Conservation (phyloP, 1,140 invertebrate species). For the Musca vetustissima region DNA sequence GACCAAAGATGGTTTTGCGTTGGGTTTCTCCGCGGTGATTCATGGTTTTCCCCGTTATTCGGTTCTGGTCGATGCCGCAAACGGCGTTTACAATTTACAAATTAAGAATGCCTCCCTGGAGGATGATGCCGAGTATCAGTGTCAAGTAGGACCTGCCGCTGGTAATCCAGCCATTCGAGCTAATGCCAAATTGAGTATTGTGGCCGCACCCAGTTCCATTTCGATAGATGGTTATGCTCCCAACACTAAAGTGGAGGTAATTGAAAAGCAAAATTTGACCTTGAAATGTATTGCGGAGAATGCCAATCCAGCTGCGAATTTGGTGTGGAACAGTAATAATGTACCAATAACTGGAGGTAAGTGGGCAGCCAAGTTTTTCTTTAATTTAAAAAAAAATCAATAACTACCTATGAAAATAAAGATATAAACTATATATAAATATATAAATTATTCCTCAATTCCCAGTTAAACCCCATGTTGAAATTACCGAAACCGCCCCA, state of each 20-base stretch:
- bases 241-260: conserved; percentile 79
- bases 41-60: conserved; percentile 84
- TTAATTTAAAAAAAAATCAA: no score
- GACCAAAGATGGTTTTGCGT: conserved; percentile 91
- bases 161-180: conserved; percentile 79
- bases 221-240: conserved; percentile 76
- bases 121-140: conserved; percentile 91
- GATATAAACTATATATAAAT: no score
- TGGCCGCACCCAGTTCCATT: conserved; percentile 86
- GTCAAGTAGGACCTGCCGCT: conserved; percentile 82
- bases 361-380: conserved; percentile 20
- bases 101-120: conserved; percentile 81
- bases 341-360: conserved; percentile 73
- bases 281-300: conserved; percentile 81
- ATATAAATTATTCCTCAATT: no score
- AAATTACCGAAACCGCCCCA: conserved; percentile 56
- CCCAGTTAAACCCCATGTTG: conserved; percentile 61
- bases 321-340: conserved; percentile 84
- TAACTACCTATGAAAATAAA: no score
- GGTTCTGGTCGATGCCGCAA: conserved; percentile 75
- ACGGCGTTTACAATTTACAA: conserved; percentile 81
- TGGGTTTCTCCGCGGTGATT: conserved; percentile 80
- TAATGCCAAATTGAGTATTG: conserved; percentile 79
- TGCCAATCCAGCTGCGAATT: conserved; percentile 82
- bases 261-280: conserved; percentile 77